Conservation (phyloP, 30 jellyfish, hydroid and myxozoan genomes). For the Mastigias papua region DNA sequence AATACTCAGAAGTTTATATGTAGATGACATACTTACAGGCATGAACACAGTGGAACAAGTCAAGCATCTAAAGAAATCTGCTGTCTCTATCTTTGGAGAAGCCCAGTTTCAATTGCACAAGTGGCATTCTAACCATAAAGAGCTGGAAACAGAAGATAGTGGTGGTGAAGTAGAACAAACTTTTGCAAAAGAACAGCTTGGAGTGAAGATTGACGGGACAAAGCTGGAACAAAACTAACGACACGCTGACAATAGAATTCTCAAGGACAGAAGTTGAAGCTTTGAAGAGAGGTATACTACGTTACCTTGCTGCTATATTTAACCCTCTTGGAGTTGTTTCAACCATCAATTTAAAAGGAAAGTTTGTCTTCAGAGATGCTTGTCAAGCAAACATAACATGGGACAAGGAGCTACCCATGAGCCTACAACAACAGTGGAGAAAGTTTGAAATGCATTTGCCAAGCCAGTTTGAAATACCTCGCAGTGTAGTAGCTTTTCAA, state of each 20-base stretch:
- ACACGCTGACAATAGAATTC: conserved; percentile 37
- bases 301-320: conserved; percentile 57
- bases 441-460: conserved; percentile 30
- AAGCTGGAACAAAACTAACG: conserved; percentile 68
- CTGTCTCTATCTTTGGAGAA: conserved; percentile 18
- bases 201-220: conserved; percentile 61
- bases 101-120: conserved; percentile 57
- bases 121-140: conserved; percentile 70
- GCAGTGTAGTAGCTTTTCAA: conserved; percentile 23
- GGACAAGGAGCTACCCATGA: conserved; percentile 51
- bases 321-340: conserved; percentile 79
- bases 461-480: conserved; percentile 23
- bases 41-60: conserved; percentile 26
- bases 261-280: conserved; percentile 33
- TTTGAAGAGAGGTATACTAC: conserved; percentile 74
- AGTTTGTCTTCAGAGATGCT: conserved; percentile 43
- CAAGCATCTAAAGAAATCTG: conserved; percentile 24
- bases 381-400: conserved; percentile 49
- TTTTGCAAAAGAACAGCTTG: conserved; percentile 56
- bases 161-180: conserved; percentile 10
- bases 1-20: conserved; percentile 71
- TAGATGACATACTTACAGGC: conserved; percentile 72
- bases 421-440: conserved; percentile 20
- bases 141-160: conserved; percentile 49
- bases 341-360: conserved; percentile 55